These are phyloP conservation scores for Lepas anatifera DNA, from an alignment of 2,888 invertebrate genomes.

Conservation along the genomic window DNA sequence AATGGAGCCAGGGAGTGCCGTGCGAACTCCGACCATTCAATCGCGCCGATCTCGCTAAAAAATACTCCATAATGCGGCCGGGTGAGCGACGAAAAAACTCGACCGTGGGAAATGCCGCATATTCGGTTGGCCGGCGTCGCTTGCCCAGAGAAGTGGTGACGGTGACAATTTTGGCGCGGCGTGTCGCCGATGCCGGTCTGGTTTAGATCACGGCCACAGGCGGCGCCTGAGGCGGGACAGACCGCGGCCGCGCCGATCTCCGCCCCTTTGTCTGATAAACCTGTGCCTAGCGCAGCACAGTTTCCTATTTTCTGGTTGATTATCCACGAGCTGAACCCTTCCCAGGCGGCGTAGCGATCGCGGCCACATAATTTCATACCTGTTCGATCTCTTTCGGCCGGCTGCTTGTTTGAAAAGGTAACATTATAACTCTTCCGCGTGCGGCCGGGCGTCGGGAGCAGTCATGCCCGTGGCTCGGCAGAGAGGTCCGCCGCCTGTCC, in stretches of 20 bases:
- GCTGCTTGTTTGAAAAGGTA: slow-evolving; percentile 4
- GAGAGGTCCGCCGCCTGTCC: too few species aligned
- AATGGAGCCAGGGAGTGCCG: background rate
- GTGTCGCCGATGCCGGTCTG: too few species aligned
- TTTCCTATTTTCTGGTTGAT: slow-evolving; percentile 12
- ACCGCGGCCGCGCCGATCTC: background rate
- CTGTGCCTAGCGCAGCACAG: background rate
- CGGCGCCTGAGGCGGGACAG: background rate
- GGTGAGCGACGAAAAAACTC: background rate
- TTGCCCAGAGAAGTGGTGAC: too few species aligned
- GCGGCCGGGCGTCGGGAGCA: too few species aligned
- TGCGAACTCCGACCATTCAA: background rate
- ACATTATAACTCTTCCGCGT: slow-evolving; percentile 10
- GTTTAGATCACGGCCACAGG: background rate
- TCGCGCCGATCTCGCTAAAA: background rate
- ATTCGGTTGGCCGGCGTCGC: background rate
- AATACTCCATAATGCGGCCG: background rate
- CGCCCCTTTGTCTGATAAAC: background rate
- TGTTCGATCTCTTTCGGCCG: slow-evolving; percentile 6
- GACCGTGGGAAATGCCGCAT: background rate
- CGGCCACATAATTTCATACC: slow-evolving; percentile 10
- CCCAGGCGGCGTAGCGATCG: background rate
- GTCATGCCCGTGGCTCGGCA: too few species aligned
- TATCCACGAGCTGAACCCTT: slow-evolving; percentile 11
- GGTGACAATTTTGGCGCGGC: too few species aligned